Evolutionary conservation across 2,797 vertebrate genomes (phyloP).

Genomic region (Sphenopsis melanotis): DNA sequence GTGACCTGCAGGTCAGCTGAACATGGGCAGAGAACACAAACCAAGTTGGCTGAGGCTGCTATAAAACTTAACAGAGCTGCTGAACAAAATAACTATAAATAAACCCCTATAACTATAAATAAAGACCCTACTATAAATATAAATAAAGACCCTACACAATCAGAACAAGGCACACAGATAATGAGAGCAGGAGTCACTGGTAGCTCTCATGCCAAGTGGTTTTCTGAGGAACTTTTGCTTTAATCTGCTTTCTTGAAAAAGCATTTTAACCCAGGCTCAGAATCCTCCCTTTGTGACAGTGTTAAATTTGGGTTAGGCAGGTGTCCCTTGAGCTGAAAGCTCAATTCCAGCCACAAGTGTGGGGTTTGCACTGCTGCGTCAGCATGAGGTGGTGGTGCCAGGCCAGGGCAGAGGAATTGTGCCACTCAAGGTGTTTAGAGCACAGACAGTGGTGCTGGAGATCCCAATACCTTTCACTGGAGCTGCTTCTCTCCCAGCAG

Average conservation of each 20-base stretch:
- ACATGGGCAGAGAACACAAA: not conserved
- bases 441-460: not conserved
- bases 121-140: not conserved
- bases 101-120: not conserved
- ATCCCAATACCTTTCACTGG: conserved; percentile 79
- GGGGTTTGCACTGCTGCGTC: not conserved
- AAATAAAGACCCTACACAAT: not conserved
- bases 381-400: not conserved
- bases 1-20: not conserved
- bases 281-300: not conserved
- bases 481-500: conserved; percentile 69
- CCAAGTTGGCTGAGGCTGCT: not conserved
- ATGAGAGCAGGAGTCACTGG: not conserved
- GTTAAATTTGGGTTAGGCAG: not conserved
- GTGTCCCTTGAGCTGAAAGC: not conserved
- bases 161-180: not conserved
- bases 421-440: not conserved
- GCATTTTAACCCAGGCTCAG: not conserved
- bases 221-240: not conserved
- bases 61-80: not conserved
- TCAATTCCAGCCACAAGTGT: not conserved
- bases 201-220: not conserved
- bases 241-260: not conserved
- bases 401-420: not conserved
- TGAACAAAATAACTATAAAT: not conserved